Base-by-base conservation (phyloP, 2,797 vertebrate genomes). In the Enoplosus armatus region DNA sequence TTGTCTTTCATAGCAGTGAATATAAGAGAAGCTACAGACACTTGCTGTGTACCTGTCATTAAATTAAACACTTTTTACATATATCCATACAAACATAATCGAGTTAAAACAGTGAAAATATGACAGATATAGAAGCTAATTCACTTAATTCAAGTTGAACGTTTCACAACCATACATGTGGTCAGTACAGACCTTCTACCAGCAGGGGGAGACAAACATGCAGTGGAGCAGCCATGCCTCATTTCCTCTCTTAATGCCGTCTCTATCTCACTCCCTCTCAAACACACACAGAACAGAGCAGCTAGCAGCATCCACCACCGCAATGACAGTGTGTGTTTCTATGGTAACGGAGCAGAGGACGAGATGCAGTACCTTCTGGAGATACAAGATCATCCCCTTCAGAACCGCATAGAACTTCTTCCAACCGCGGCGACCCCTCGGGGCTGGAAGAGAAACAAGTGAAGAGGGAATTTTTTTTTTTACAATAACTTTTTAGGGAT, bases 381-480 rank as follows among this genome's bases (percentile, higher is more conserved):
- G 96, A 93, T 99, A 99, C 72, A 99, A 90, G 92, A 99, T 95
- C 87, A 98, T 99, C 85, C 98, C 98, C 92, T 99, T 99, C 83
- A 99, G 96, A 86, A 99, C 98, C 7, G 98, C 98, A 67, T 99
- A 99, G 93, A 99, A 99, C 91, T 98, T 98, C 95, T 99, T 99
- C 98, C 98, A 99, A 69, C 98, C 98, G 84, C 98, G 95, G 53
- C 97, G 97, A 90, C 98, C 98, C 91, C 97, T 96, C 5, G 98
- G 98, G 33, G 98, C 98, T 99, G 80, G 24, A 68, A 86, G 70
- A 76, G 27, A 53, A 14, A 61, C 29, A 35, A 56, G 5, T 33
- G 22, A 48, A 48, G 37, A 31, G 39, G 22, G 24, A 70, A 18
- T 45, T 45, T 14, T 1, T 15, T 58, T 43, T 2, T 48, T 72